phyloP scores from a whole-genome alignment of 2,797 vertebrate genomes.

The Siniperca obscura region DNA sequence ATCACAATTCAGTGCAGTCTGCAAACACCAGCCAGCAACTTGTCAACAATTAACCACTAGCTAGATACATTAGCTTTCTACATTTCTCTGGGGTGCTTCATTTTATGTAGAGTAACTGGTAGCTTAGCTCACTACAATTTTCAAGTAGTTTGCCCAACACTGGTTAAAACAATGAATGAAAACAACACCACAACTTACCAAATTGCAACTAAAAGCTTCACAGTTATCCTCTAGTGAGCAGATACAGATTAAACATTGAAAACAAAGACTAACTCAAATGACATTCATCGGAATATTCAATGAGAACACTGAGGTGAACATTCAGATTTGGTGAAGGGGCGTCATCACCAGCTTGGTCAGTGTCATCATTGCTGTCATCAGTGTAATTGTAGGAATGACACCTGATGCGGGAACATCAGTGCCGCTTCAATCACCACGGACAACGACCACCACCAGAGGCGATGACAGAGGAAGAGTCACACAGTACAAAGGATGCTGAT shows the following conservation, averaged over 20 bases:
- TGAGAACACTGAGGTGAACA: not conserved
- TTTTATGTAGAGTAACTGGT: too few species aligned
- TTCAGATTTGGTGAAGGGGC: not conserved
- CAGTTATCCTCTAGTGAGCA: not conserved
- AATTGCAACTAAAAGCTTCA: not conserved
- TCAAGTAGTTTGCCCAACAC: too few species aligned
- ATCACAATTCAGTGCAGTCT: too few species aligned
- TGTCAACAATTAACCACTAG: too few species aligned
- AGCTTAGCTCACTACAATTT: too few species aligned
- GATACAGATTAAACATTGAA: not conserved
- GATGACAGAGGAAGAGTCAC: slow-evolving; percentile 31
- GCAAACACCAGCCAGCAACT: too few species aligned
- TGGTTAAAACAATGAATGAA: not conserved
- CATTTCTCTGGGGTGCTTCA: too few species aligned
- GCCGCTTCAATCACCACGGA: slow-evolving; percentile 39
- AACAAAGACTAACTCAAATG: not conserved
- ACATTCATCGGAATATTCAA: not conserved
- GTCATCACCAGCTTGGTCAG: not conserved
- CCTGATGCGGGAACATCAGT: slow-evolving; percentile 36
- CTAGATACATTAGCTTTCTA: too few species aligned
- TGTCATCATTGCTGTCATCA: slow-evolving; percentile 28
- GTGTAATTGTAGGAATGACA: slow-evolving; percentile 34
- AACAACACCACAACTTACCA: not conserved
- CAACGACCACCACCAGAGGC: slow-evolving; percentile 29
- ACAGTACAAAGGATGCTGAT: slow-evolving; percentile 39